Evolutionary conservation across 2,797 vertebrate species (phyloP).

Genomic region (Dermochelys coriacea): DNA sequence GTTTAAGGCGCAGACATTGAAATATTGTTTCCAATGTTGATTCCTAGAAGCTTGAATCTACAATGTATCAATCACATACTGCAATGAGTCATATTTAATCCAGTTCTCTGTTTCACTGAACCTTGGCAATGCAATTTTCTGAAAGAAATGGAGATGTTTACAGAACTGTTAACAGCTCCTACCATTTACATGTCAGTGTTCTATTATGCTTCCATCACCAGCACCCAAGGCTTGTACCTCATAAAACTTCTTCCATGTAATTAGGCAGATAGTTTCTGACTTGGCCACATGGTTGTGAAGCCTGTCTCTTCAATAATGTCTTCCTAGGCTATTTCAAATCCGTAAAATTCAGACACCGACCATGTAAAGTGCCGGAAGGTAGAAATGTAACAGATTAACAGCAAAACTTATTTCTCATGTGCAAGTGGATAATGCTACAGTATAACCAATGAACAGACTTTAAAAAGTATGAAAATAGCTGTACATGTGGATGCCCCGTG

Average conservation of each 20-base stretch:
- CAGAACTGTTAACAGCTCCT: not conserved
- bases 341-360: rapidly evolving
- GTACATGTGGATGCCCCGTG: not conserved
- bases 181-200: rapidly evolving
- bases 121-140: not conserved
- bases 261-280: not conserved
- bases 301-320: rapidly evolving
- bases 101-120: not conserved
- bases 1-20: not conserved
- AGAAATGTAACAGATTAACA: not conserved
- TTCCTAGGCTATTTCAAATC: not conserved
- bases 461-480: not conserved
- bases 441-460: not conserved
- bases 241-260: rapidly evolving
- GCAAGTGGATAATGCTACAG: rapidly evolving
- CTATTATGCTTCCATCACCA: not conserved
- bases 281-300: rapidly evolving
- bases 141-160: not conserved
- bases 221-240: rapidly evolving
- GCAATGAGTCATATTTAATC: rapidly evolving
- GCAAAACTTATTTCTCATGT: not conserved
- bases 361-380: not conserved
- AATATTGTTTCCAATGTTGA: rapidly evolving
- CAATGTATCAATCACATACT: not conserved
- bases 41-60: not conserved